Evolutionary conservation across 2,797 vertebrate species (phyloP), one percentile per base, ranked within the genome.

Genomic region (Phoeniculus purpureus): DNA sequence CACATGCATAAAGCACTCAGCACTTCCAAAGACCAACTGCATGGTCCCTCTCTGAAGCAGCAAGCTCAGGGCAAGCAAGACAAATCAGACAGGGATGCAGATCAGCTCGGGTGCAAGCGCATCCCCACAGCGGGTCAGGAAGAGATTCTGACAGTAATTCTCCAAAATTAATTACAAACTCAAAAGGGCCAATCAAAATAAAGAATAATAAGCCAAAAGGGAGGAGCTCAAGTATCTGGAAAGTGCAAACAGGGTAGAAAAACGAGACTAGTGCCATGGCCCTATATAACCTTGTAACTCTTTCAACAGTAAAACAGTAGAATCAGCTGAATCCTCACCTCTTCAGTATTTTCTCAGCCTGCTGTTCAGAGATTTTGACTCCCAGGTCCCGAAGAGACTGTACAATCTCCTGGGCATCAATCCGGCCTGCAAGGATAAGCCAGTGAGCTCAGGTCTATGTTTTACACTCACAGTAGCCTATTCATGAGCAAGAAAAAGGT

Each of bases 331-430:
- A 71, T 32, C 73, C 97, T 97, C 67, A 99, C 99, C 99, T 99
- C 94, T 98, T 98, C 45, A 99, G 98, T 78, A 99, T 99, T 90
- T 99, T 99, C 85, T 99, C 98, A 1, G 99, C 99, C 97, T 99
- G 99, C 81, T 99, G 98, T 76, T 99, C 98, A 2, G 99, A 99
- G 95, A 99, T 99, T 95, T 98, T 98, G 88, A 99, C 98, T 6
- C 99, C 99, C 73, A 99, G 97, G 96, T 99, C 99, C 61, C 98
- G 97, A n/a, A 99, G 98, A 52, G 99, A 99, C 97, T 99, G 99
- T 96, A 99, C 98, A 93, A 99, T 99, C 95, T 99, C 99, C 93
- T 99, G 99, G 0, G 98, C 98, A 74, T 99, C 99, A 0, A 99
- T 99, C 20, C 95, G 97, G 31, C 99, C 99, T 99, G 95, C 34